Evolutionary conservation across 2,888 invertebrate genomes (phyloP).

Genomic region (Meta bourneti): DNA sequence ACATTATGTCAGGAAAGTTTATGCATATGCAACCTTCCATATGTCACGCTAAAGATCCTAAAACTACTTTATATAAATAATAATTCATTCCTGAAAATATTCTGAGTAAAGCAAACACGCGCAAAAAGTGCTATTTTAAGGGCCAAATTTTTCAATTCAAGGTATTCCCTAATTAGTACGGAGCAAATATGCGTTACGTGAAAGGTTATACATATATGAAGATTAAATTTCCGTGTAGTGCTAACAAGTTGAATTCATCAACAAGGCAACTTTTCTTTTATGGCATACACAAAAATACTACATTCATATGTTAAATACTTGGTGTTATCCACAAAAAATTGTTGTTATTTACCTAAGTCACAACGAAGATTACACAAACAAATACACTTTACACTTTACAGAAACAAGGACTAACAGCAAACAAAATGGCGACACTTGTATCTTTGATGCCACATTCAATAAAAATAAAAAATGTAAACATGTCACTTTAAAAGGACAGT

Average conservation of each 20-base stretch:
- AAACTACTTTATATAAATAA: constrained; percentile 12
- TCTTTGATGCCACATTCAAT: constrained; percentile 73
- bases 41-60: constrained; percentile 34
- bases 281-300: neutral
- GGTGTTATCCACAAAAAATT: constrained; percentile 22
- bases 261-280: constrained; percentile 50
- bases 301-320: neutral
- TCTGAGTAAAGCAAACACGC: too few species aligned
- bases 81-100: neutral
- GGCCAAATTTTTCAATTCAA: neutral
- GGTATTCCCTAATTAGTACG: constrained; percentile 56
- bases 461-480: constrained; percentile 75
- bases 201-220: constrained; percentile 67
- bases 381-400: constrained; percentile 76
- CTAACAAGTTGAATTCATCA: constrained; percentile 55
- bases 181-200: constrained; percentile 54
- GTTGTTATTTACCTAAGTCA: constrained; percentile 69
- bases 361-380: constrained; percentile 76
- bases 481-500: constrained; percentile 70
- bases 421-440: constrained; percentile 73
- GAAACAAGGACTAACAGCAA: constrained; percentile 75
- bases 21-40: constrained; percentile 24
- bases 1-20: neutral
- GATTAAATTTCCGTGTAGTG: constrained; percentile 74
- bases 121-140: too few species aligned